These are phyloP conservation scores for Manacus vitellinus DNA, from an alignment of 2,113 vertebrate genomes.

Conservation along the genomic window DNA sequence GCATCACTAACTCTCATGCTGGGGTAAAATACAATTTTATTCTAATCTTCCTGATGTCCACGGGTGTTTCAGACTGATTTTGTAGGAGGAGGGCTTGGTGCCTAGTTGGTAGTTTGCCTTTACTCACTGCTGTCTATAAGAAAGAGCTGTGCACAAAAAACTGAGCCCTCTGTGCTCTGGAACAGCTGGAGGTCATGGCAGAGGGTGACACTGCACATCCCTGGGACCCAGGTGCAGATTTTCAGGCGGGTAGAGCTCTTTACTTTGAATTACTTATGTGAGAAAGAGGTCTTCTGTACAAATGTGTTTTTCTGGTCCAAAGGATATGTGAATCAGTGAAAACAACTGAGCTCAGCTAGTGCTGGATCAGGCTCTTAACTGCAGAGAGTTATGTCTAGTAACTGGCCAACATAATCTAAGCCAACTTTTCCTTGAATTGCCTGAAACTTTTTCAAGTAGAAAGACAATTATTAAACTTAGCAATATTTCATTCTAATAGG, in stretches of 20 bases:
- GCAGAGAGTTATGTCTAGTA: not conserved
- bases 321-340: not conserved
- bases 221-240: not conserved
- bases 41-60: not conserved
- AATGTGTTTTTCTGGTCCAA: not conserved
- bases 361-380: not conserved
- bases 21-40: not conserved
- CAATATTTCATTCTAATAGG: slow-evolving; percentile 64
- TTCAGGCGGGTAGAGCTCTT: not conserved
- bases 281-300: not conserved
- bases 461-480: not conserved
- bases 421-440: not conserved
- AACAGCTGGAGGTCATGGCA: not conserved
- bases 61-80: not conserved
- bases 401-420: not conserved
- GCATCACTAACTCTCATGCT: not conserved
- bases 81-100: not conserved
- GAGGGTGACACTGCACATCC: not conserved
- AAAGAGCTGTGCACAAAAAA: not conserved
- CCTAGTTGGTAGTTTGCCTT: not conserved
- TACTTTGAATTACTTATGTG: not conserved
- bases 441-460: not conserved
- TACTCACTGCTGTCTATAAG: not conserved
- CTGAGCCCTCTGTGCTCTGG: not conserved
- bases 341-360: not conserved